phyloP scores from a whole-genome alignment of 2,888 invertebrate genomes.

The Aphodius granarius region DNA sequence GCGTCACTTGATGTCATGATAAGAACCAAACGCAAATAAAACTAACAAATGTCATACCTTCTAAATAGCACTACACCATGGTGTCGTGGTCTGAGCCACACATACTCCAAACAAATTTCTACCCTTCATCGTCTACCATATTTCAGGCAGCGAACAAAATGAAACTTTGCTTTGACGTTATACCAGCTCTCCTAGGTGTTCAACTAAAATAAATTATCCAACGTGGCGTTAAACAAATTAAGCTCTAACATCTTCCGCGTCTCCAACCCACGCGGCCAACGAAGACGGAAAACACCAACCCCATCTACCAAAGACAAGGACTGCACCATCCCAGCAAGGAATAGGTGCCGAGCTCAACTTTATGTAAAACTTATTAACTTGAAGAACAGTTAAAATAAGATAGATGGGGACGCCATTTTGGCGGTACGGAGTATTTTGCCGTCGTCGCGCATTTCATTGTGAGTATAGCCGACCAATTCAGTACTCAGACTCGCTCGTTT shows the following conservation, averaged over 20 bases:
- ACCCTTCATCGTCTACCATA: constrained; percentile 38
- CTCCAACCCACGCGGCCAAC: background rate
- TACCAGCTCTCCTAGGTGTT: constrained; percentile 52
- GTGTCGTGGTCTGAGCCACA: background rate
- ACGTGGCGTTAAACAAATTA: constrained; percentile 49
- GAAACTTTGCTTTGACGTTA: constrained; percentile 54
- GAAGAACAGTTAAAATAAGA: constrained; percentile 51
- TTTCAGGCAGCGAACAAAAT: constrained; percentile 48
- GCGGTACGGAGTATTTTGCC: background rate
- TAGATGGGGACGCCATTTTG: constrained; percentile 51
- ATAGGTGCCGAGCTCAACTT: constrained; percentile 27
- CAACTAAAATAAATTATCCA: constrained; percentile 53
- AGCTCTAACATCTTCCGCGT: constrained; percentile 28
- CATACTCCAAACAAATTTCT: background rate
- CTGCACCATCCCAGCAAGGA: background rate
- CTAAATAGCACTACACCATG: too few species aligned
- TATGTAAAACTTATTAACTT: constrained; percentile 45
- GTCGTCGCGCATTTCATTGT: constrained; percentile 48
- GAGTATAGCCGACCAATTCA: constrained; percentile 19
- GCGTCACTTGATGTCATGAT: too few species aligned
- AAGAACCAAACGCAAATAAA: too few species aligned
- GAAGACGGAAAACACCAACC: constrained; percentile 9
- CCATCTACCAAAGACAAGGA: background rate
- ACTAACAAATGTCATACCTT: too few species aligned
- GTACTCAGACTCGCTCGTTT: constrained; percentile 26